Evolutionary conservation across 2,113 vertebrate species (phyloP).

Genomic region (Tetrao urogallus): DNA sequence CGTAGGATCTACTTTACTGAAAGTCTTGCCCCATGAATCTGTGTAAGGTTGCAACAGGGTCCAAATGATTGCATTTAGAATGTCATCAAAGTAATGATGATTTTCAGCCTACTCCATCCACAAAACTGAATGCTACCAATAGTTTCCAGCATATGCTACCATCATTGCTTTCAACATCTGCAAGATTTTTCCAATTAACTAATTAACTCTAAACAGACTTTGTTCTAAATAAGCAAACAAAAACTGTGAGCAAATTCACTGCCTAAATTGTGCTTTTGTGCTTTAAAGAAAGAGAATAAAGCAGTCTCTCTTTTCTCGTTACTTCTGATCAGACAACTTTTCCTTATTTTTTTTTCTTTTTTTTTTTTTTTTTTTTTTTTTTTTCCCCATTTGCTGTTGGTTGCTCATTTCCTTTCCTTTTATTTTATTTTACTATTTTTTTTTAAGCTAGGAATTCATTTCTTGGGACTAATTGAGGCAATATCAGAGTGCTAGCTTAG

Average conservation of each 20-base stretch:
- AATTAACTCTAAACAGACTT: not conserved
- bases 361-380: too few species aligned
- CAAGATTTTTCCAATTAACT: not conserved
- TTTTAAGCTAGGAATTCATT: not conserved
- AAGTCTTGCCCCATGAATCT: not conserved
- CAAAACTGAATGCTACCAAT: not conserved
- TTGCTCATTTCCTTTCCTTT: not conserved
- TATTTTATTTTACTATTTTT: not conserved
- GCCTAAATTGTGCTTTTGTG: not conserved
- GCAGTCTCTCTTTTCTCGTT: not conserved
- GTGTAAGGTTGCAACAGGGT: not conserved
- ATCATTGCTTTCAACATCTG: fast-evolving
- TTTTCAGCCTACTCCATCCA: fast-evolving
- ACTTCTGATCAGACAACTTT: not conserved
- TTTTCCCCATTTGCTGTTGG: too few species aligned
- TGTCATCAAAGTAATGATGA: not conserved
- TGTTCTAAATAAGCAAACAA: not conserved
- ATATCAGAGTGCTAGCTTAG: not conserved
- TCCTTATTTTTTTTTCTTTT: not conserved
- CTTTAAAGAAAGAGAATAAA: not conserved
- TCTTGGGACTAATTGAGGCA: not conserved
- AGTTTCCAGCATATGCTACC: not conserved
- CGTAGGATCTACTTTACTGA: not conserved
- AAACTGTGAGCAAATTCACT: not conserved
- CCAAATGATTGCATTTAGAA: not conserved